Evolutionary conservation across 2,113 vertebrate genomes (phyloP).

Genomic region (Scopus umbretta): DNA sequence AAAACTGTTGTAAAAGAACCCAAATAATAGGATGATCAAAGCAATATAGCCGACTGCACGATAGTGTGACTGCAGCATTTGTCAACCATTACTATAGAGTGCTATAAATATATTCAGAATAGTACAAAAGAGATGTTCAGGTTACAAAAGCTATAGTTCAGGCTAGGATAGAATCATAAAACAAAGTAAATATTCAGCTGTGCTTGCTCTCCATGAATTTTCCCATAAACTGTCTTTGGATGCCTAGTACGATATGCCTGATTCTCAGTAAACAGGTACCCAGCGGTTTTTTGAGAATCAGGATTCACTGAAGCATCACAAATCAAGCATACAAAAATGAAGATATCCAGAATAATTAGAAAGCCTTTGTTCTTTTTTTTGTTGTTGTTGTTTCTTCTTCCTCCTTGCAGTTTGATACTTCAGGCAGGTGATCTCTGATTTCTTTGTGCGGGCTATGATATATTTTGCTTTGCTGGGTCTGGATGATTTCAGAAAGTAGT

Average conservation of each 20-base stretch:
- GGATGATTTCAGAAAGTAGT: neutral
- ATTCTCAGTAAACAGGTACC: neutral
- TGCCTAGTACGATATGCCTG: neutral
- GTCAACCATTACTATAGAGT: neutral
- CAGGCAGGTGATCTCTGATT: neutral
- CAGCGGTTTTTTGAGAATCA: neutral
- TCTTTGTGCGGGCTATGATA: neutral
- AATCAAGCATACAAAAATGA: neutral
- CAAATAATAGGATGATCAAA: conserved; percentile 33
- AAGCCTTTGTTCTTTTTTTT: neutral
- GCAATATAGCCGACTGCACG: neutral
- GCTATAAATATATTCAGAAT: neutral
- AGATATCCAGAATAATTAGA: neutral
- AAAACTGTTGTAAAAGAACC: neutral
- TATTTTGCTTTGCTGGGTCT: neutral
- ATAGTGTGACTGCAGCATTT: neutral
- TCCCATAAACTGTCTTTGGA: neutral
- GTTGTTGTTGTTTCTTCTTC: too few species aligned
- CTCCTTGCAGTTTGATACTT: neutral
- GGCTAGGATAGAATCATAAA: neutral
- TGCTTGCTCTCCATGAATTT: neutral
- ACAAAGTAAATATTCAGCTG: neutral
- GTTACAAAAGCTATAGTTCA: neutral
- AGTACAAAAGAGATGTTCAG: neutral
- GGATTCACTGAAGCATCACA: neutral